A percentile compares a stretch with the other conserved stretches of the same genome.
Conservation (phyloP, 2,888 invertebrate species). For the Rugalucina vietnamica region DNA sequence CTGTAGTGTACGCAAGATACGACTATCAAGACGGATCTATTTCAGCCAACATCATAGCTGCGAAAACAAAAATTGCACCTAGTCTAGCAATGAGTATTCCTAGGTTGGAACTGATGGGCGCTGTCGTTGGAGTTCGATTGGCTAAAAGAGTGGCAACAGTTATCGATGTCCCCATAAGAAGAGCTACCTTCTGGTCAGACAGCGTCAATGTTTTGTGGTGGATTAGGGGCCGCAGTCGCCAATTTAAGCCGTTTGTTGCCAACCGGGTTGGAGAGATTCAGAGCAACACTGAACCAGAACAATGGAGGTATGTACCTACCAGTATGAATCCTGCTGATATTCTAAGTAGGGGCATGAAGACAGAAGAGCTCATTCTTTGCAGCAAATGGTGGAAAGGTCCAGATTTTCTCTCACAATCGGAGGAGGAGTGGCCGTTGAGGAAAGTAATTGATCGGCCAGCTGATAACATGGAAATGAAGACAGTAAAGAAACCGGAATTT, state of each 20-base stretch:
- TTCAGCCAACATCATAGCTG: conserved; percentile 10
- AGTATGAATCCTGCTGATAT: conserved; percentile 2
- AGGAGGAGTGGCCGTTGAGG: not conserved
- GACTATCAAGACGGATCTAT: not conserved
- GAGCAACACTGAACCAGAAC: not conserved
- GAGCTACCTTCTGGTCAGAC: not conserved
- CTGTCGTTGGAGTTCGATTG: conserved; percentile 4
- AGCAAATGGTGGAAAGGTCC: conserved; percentile 16
- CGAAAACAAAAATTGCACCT: conserved; percentile 46
- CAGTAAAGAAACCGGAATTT: no score
- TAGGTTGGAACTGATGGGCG: conserved; percentile 32
- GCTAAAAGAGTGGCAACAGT: not conserved
- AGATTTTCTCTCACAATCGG: not conserved
- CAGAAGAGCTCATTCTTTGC: not conserved
- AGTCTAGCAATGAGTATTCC: conserved; percentile 33
- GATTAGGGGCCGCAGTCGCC: conserved; percentile 37
- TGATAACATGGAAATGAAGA: no score
- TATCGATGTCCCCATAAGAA: not conserved
- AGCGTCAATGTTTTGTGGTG: conserved; percentile 26
- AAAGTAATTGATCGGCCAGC: not conserved
- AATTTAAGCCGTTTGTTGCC: conserved; percentile 51
- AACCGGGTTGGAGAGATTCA: conserved; percentile 57
- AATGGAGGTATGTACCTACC: conserved; percentile 17
- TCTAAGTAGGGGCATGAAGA: not conserved
- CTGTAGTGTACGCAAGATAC: conserved; percentile 29